Evolutionary conservation across 2,797 vertebrate species (phyloP), one percentile per base, ranked within the genome.

Genomic region (Hydrocynus forskahlii): DNA sequence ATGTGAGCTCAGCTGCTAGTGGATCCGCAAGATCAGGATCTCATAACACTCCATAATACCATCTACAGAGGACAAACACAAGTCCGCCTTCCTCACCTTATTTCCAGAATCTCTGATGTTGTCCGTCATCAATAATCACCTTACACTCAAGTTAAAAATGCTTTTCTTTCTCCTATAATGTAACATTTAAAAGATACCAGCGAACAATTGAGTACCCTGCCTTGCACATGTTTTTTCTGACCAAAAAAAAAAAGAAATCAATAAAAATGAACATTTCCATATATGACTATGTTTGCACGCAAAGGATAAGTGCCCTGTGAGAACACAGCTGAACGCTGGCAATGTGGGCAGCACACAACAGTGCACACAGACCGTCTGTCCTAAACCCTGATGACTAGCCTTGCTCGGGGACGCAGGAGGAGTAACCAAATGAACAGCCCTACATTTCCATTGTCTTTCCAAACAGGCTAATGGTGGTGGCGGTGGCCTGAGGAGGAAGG

Each of bases 361-460:
- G 78, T 68, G 73, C 79, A 85, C 81, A 72, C 76, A 86, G 88
- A 86, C 88, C 88, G 87, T 59, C 43, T 92, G 91, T 91, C 85
- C 16, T 40, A 83, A 79, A 86, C 83, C 10, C 84, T 83, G 85
- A 87, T 74, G 81, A 90, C 90, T 77, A 84, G 83, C 7, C 80
- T 79, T 83, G 88, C 90, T 89, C 84, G 83, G 83, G 88, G 89
- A 89, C 88, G 72, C 74, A 35, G 76, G 73, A 48, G 48, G 72
- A 82, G 83, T 90, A 91, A 91, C 91, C 88, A 90, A 89, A 88
- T 89, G 88, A 92, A 91, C 90, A 86, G 82, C 87, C 87, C 63
- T 88, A 82, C 86, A 78, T 89, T 73, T 80, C 80, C 82, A 91
- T 90, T 92, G 91, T 92, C 60, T 82, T 52, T 71, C 62, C 40